phyloP scores from a whole-genome alignment of 2,888 invertebrate genomes.

The Sphaerolaimus hirsutus region DNA sequence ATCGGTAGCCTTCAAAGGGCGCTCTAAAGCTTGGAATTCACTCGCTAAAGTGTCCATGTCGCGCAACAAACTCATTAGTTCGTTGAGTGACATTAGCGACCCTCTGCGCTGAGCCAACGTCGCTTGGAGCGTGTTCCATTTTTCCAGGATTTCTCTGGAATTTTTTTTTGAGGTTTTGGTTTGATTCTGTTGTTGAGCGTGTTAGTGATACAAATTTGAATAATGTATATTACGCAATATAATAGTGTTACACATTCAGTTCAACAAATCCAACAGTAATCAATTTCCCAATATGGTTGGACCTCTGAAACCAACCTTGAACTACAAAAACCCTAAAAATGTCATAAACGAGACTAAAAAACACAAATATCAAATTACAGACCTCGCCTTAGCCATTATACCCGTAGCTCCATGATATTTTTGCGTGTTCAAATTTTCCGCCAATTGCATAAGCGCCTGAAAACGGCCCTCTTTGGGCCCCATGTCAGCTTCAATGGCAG shows the following conservation, averaged over 20 bases:
- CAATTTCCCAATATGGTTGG: too few relatives aligned
- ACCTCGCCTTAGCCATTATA: too few relatives aligned
- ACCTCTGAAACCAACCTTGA: too few relatives aligned
- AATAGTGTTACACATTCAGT: too few relatives aligned
- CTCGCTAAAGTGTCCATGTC: constrained; percentile 70
- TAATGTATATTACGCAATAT: too few relatives aligned
- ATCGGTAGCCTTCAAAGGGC: constrained; percentile 52
- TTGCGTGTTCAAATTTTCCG: constrained; percentile 64
- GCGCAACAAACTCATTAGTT: constrained; percentile 58
- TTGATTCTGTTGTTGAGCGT: too few relatives aligned
- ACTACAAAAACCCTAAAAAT: too few relatives aligned
- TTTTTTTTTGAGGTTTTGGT: too few relatives aligned
- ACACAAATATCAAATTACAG: too few relatives aligned
- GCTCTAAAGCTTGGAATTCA: constrained; percentile 47
- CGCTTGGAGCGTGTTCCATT: constrained; percentile 58
- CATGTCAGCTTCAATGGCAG: constrained; percentile 88
- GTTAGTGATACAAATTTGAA: too few relatives aligned
- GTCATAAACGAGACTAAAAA: too few relatives aligned
- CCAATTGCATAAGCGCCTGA: constrained; percentile 73
- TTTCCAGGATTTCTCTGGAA: constrained; percentile 14
- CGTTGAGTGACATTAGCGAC: constrained; percentile 44
- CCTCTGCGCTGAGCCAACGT: constrained; percentile 48
- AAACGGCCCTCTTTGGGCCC: constrained; percentile 75
- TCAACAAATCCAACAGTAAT: too few relatives aligned
- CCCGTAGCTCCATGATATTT: constrained; percentile 68